Base-by-base conservation (phyloP, 2,113 vertebrate species). In the Pseudopipra pipra region DNA sequence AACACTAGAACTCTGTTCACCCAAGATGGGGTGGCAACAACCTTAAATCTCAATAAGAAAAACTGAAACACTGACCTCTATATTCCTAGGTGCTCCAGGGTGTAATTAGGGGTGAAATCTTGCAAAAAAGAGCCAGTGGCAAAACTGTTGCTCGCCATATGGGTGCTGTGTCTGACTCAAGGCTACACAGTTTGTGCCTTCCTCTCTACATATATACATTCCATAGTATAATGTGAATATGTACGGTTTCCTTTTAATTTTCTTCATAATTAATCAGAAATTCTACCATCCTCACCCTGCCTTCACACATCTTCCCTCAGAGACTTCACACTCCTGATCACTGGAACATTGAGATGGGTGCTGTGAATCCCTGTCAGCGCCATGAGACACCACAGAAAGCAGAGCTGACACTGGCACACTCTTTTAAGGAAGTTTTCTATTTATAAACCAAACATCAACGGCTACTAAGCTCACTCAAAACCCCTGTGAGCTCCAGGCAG, bases 341-440 rank as follows among this genome's bases (percentile, higher is more conserved):
- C 37, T 1, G 1, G 59, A 79, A 47, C 20, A 10, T 9, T 30
- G 30, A 43, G 12, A 27, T 33, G 39, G 13, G 8, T 46, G 31
- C 18, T 49, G 4, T 46, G 30, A 75, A 41, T 33, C 22, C 14
- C 39, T 6, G 3, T 22, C 58, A 65, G 21, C 1, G 0, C 24
- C 61, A 70, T 3, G 1, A 59, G 33, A 59, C 33, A 35, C 46
- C 4, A 11, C 54, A 72, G 56, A 89, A 71, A 91, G n/a, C 16
- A 67, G 14, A 51, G 11, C 2, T 90, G 47, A 82, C 56, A 62
- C 16, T 61, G 77, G 37, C 9, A n/a, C 18, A 46, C 24, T 55
- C n/a, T 92, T 92, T 72, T 67, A 72, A 87, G 77, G 6, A 52
- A 47, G 13, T 67, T 91, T 90, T 73, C 55, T 89, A 39, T 89